Evolutionary conservation across 2,888 invertebrate species (phyloP).

Genomic region (Hydroisotoma schaefferi): DNA sequence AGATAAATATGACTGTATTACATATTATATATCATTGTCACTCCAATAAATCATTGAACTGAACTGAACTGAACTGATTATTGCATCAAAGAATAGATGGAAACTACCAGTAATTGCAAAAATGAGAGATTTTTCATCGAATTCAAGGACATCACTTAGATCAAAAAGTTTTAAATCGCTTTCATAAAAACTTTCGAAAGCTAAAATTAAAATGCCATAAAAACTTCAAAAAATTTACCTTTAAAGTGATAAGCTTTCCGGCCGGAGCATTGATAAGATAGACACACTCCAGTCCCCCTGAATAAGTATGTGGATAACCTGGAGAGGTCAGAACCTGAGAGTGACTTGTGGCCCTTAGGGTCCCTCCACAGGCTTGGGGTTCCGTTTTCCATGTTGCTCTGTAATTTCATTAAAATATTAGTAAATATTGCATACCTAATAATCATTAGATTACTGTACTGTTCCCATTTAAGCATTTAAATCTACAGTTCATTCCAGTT

Average conservation of each 20-base stretch:
- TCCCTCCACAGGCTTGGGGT: constrained; percentile 87
- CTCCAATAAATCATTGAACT: too few species aligned
- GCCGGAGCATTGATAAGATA: constrained; percentile 87
- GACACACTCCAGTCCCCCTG: constrained; percentile 92
- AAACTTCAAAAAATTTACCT: constrained; percentile 55
- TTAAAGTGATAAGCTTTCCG: constrained; percentile 86
- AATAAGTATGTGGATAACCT: constrained; percentile 87
- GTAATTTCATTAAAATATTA: too few species aligned
- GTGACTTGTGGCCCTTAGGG: constrained; percentile 78
- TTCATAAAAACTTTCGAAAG: too few species aligned
- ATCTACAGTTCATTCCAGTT: too few species aligned
- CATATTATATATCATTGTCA: too few species aligned
- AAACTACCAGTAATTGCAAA: neutral
- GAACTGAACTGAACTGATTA: too few species aligned
- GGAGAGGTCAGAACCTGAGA: constrained; percentile 85
- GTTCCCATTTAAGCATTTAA: too few species aligned
- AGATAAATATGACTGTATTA: too few species aligned
- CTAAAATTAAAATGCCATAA: neutral
- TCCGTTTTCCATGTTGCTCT: constrained; percentile 91
- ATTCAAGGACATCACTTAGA: too few species aligned
- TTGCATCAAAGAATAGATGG: neutral
- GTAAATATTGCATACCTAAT: too few species aligned
- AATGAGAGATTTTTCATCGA: neutral
- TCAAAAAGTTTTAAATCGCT: too few species aligned
- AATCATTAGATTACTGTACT: too few species aligned